Evolutionary conservation across 2,113 vertebrate genomes (phyloP).

Genomic region (Orcinus orca): DNA sequence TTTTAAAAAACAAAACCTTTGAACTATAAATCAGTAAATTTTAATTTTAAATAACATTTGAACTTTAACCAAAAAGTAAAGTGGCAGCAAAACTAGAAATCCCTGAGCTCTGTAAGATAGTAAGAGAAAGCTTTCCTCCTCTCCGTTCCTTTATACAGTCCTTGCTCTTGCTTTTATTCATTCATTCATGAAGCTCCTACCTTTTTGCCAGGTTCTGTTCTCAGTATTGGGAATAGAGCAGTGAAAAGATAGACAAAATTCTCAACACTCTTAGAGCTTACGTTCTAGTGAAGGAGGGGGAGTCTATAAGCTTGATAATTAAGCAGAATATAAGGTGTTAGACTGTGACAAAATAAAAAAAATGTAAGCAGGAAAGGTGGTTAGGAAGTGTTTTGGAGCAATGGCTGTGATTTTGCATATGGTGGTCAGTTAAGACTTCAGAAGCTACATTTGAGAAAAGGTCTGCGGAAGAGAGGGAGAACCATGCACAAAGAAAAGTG

Average conservation of each 20-base stretch:
- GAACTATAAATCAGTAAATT: neutral
- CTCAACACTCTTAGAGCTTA: neutral
- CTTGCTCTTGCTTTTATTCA: neutral
- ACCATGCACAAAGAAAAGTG: neutral
- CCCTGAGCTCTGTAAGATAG: neutral
- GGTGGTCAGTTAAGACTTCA: neutral
- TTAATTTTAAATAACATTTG: neutral
- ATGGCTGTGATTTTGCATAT: neutral
- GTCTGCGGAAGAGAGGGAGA: neutral
- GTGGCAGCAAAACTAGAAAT: neutral
- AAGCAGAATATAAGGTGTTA: neutral
- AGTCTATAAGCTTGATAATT: neutral
- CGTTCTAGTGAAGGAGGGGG: neutral
- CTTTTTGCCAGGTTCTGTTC: neutral
- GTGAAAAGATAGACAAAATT: neutral
- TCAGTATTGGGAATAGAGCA: neutral
- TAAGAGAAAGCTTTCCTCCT: neutral
- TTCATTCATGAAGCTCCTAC: neutral
- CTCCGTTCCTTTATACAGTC: neutral
- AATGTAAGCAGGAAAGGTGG: neutral
- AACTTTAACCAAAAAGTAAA: neutral
- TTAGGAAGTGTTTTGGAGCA: neutral
- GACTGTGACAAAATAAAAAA: neutral
- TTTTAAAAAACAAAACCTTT: neutral
- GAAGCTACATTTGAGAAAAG: neutral